These are phyloP conservation scores for Nicator chloris DNA, from an alignment of 2,113 vertebrate genomes.

Conservation along the genomic window DNA sequence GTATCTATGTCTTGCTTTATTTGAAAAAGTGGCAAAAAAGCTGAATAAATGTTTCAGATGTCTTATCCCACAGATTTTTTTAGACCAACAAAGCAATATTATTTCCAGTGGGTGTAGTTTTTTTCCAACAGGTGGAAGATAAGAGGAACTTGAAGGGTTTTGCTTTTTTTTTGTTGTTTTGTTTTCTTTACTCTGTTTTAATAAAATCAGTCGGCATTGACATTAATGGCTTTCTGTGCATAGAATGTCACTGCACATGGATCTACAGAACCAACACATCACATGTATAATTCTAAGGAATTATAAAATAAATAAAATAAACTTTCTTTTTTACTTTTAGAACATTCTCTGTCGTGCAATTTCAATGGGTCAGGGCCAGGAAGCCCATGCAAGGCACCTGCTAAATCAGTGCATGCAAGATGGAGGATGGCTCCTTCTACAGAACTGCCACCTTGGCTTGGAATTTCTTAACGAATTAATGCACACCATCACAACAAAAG, in stretches of 20 bases:
- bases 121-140: background rate
- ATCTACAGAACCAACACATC: background rate
- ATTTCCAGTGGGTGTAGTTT: background rate
- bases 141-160: background rate
- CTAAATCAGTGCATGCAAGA: conserved; percentile 78
- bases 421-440: conserved; percentile 85
- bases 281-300: background rate
- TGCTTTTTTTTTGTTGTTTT: background rate
- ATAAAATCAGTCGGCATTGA: background rate
- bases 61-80: background rate
- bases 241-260: background rate
- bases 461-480: conserved; percentile 82
- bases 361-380: conserved; percentile 88
- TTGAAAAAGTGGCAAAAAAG: background rate
- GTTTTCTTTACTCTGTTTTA: background rate
- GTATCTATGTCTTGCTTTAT: background rate
- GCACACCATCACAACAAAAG: conserved; percentile 69
- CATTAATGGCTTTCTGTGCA: background rate
- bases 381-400: conserved; percentile 79
- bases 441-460: conserved; percentile 86
- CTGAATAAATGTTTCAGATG: background rate
- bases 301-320: background rate
- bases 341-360: conserved; percentile 74
- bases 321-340: conserved; percentile 39
- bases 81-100: background rate